Evolutionary conservation across 92 coral and sea anemone species (phyloP), one percentile per base, ranked within the genome.

Genomic region (Zoanthus sansibaricus): DNA sequence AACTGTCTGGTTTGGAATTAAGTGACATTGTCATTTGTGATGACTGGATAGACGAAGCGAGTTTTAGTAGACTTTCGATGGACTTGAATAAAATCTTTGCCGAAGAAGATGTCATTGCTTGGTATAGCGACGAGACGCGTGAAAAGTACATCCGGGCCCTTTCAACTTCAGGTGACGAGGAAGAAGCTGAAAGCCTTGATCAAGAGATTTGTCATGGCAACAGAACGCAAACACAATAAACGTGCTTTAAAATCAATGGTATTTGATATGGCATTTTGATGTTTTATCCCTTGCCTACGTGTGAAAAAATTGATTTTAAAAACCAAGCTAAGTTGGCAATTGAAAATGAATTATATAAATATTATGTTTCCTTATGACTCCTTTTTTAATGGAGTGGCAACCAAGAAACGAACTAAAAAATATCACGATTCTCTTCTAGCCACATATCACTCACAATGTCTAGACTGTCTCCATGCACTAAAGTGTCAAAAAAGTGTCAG

Each of bases 71-170:
- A 25, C 85, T 80, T 10, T 80, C 85, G 5, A 66, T 67, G 20
- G 85, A 80, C 46, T 72, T 80, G 30, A 62, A 80, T n/a, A 21
- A 66, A 80, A 64, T 64, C 46, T 80, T 80, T 80, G 20, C 61
- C 20, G 75, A 80, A 21, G 85, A 80, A 45, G 14, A 80, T 31
- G 32, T 12, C 17, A 80, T 80, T 20, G 74, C 32, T 14, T 80
- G 85, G 85, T 80, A 80, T 74, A 80, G 85, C 18, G 73, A 67
- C 59, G 85, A 80, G 59, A 33, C 75, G 9, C 74, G 85, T 7
- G 61, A 46, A 45, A 80, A 62, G 45, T 80, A 80, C 75, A 80
- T 80, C 45, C 75, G 85, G 47, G 85, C 85, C 7, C 85, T 80
- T 20, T 80, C 75, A 46, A 45, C 85, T 20, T 80, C 85, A 42